Evolutionary conservation across 2,888 invertebrate genomes (phyloP), one percentile per base, ranked within the genome.

Genomic region (Coleophora flavipennella): DNA sequence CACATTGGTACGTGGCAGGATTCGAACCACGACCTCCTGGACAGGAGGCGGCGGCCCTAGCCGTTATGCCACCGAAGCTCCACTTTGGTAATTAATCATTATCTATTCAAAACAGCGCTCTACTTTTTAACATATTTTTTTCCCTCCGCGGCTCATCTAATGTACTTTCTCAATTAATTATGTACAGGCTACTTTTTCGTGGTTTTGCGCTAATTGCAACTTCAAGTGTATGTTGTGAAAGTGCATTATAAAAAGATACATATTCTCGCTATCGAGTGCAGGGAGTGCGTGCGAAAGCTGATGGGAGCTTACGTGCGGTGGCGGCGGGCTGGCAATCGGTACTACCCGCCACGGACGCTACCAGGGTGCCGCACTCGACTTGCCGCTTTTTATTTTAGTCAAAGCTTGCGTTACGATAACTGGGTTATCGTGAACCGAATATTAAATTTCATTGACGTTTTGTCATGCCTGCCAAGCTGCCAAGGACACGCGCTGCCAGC

Each of bases 391-490:
- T 71, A 67, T 62, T 20, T 3, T 20, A 20, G 20, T 3, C 20
- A 64, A 63, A 60, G 66, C 58, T 72, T 66, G 63, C 64, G 66
- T 69, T 73, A 71, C 74, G 56, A 72, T 75, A 83, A 75, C 81
- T 77, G 71, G 81, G 83, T 83, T 81, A 83, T 68, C 65, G 73
- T 70, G 65, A 58, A 61, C 64, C 55, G 70, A 70, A 77, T 83
- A 83, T 80, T 78, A 71, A 73, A 73, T 78, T 80, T 68, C 80
- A 78, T 78, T 78, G 81, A 76, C 71, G 65, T 73, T 70, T 60
- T 49, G 64, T 60, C 60, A 64, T 66, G 65, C 67, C 59, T 67
- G 67, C 69, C 68, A 78, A 81, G 77, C 60, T 67, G 67, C 69
- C 69, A 79, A 81, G 79, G 81, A 72, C 78, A 73, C 65, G 61